These are phyloP conservation scores for Seira musarum DNA, from an alignment of 2,888 invertebrate species.

Conservation along the genomic window DNA sequence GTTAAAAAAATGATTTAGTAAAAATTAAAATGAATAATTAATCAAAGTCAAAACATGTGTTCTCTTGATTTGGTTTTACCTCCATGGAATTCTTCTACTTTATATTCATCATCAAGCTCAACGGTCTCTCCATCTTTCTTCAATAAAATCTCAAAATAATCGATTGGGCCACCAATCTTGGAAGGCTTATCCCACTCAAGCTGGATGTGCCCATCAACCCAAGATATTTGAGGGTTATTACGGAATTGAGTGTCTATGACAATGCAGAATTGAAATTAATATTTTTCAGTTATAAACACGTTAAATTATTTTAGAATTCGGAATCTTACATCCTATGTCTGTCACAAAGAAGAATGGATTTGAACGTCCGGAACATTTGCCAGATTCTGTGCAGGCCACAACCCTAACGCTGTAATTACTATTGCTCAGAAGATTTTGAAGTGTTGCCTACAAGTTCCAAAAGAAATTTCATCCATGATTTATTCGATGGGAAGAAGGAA, in stretches of 20 bases:
- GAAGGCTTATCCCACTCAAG: slow-evolving; percentile 76
- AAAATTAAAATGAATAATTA: no score
- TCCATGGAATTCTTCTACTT: no score
- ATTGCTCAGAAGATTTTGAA: slow-evolving; percentile 76
- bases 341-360: slow-evolving; percentile 76
- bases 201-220: slow-evolving; percentile 44
- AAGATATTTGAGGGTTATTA: slow-evolving; percentile 45
- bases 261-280: background rate
- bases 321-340: slow-evolving; percentile 78
- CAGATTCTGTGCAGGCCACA: slow-evolving; percentile 83
- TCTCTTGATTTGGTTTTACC: background rate
- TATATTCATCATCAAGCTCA: slow-evolving; percentile 9
- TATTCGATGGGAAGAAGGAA: background rate
- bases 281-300: no score
- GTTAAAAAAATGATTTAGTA: no score
- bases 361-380: slow-evolving; percentile 78
- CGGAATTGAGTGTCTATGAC: slow-evolving; percentile 56
- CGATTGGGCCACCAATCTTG: slow-evolving; percentile 75
- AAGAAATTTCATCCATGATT: slow-evolving; percentile 56
- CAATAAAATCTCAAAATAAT: slow-evolving; percentile 76
- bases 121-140: slow-evolving; percentile 70
- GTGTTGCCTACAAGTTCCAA: slow-evolving; percentile 71
- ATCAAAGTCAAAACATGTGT: no score
- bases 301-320: no score
- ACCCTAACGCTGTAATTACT: slow-evolving; percentile 81